phyloP scores from a whole-genome alignment of 2,888 invertebrate species.

The Stomorhina lunata region DNA sequence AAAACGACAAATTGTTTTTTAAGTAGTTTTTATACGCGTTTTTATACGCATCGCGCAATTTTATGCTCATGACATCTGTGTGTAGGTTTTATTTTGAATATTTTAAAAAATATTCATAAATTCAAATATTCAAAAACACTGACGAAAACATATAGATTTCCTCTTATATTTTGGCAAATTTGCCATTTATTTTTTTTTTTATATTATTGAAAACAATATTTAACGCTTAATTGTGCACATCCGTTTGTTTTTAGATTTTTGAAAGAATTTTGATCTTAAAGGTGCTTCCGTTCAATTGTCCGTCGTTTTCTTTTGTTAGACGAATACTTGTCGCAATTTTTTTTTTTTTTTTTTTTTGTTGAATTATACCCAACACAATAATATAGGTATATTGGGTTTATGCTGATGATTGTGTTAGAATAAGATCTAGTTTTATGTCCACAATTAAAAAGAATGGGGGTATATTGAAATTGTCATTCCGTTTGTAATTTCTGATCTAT shows the following conservation, averaged over 20 bases:
- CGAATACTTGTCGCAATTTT: neutral
- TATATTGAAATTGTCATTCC: no score
- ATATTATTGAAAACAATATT: slow-evolving; percentile 11
- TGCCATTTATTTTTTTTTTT: slow-evolving; percentile 16
- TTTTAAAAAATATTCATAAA: neutral
- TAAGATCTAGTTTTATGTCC: no score
- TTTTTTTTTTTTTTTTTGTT: neutral
- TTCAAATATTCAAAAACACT: neutral
- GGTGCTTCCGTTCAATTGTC: slow-evolving; percentile 28
- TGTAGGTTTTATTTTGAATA: neutral
- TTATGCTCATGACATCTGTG: neutral
- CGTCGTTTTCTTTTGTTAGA: neutral
- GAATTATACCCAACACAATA: no score
- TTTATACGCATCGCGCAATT: neutral
- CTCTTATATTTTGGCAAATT: slow-evolving; percentile 28
- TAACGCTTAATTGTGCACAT: slow-evolving; percentile 59
- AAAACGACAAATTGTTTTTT: slow-evolving; percentile 40
- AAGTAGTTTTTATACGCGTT: slow-evolving; percentile 34
- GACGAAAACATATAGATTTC: slow-evolving; percentile 10
- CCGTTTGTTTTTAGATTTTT: slow-evolving; percentile 39
- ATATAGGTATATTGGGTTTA: no score
- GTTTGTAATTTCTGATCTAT: no score
- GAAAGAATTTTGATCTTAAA: neutral
- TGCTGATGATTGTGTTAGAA: no score
- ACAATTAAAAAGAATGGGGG: no score